Evolutionary conservation across 2,888 invertebrate genomes (phyloP).

Genomic region (Lordiphosa fenestrarum): DNA sequence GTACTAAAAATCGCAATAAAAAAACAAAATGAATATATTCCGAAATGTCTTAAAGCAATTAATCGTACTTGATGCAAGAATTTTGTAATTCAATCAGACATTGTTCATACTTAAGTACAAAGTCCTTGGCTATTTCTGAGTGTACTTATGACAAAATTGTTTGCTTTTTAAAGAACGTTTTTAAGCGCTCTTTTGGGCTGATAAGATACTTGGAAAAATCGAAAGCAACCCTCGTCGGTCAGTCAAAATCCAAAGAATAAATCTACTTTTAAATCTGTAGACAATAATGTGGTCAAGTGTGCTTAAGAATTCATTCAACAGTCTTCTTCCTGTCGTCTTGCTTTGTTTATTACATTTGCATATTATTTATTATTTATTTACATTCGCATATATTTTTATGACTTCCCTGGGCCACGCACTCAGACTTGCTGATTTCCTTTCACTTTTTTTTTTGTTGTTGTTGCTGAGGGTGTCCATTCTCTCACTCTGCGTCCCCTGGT

Average conservation of each 20-base stretch:
- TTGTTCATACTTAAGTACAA: no score
- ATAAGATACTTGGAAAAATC: no score
- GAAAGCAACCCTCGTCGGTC: no score
- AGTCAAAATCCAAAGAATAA: background rate
- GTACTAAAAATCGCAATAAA: no score
- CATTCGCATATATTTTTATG: slow-evolving; percentile 60
- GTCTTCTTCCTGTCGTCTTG: slow-evolving; percentile 36
- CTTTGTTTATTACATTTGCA: slow-evolving; percentile 73
- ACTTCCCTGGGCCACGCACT: slow-evolving; percentile 50
- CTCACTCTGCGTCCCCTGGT: slow-evolving; percentile 19
- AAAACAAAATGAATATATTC: no score
- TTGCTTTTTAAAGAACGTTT: no score
- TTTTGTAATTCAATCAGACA: no score
- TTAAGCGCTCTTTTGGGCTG: no score
- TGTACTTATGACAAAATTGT: no score
- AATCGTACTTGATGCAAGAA: no score
- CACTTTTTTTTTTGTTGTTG: background rate
- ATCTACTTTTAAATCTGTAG: slow-evolving; percentile 4
- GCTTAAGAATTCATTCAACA: slow-evolving; percentile 51
- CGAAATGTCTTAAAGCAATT: no score
- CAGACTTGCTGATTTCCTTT: slow-evolving; percentile 27
- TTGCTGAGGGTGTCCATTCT: slow-evolving; percentile 24
- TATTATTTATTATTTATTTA: slow-evolving; percentile 74
- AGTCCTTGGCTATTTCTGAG: no score
- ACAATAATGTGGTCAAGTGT: slow-evolving; percentile 55